Percentiles rank a stretch among this genome's conserved stretches.
Evolutionary conservation across 1,140 invertebrate genomes (phyloP).

Genomic region (Globodera rostochiensis): DNA sequence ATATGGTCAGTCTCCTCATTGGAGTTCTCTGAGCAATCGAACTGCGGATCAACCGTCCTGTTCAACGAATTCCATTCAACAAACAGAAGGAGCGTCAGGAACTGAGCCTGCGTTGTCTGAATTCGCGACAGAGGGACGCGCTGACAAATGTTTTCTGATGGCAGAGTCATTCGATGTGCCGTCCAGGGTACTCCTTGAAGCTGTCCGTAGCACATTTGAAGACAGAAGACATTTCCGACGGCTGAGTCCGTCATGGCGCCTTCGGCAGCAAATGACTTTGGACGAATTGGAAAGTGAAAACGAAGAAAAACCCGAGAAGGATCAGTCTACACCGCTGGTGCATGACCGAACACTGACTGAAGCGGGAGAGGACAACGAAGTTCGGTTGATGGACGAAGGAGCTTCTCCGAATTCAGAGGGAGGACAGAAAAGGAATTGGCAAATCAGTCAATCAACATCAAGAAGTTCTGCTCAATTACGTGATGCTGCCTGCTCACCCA

Average conservation of each 20-base stretch:
- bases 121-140: neutral
- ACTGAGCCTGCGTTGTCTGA: constrained; percentile 6
- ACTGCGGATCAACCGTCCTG: constrained; percentile 16
- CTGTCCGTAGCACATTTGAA: constrained; percentile 18
- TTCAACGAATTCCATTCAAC: constrained; percentile 7
- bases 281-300: neutral
- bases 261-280: neutral
- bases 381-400: neutral
- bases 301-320: neutral
- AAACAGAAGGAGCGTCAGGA: neutral
- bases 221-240: constrained; percentile 10
- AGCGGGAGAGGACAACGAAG: neutral
- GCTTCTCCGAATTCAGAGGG: neutral
- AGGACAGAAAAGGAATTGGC: neutral
- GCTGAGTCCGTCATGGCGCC: constrained; percentile 3
- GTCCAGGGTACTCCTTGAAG: constrained; percentile 27
- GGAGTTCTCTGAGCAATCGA: constrained; percentile 12
- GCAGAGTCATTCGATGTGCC: constrained; percentile 28
- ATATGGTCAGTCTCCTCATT: constrained; percentile 16
- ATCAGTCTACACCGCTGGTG: neutral
- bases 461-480: neutral
- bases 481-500: constrained; percentile 29
- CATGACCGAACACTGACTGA: neutral
- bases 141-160: neutral
- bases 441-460: neutral